Conservation (phyloP, 2,113 vertebrate species). For the Aphyosemion australe region DNA sequence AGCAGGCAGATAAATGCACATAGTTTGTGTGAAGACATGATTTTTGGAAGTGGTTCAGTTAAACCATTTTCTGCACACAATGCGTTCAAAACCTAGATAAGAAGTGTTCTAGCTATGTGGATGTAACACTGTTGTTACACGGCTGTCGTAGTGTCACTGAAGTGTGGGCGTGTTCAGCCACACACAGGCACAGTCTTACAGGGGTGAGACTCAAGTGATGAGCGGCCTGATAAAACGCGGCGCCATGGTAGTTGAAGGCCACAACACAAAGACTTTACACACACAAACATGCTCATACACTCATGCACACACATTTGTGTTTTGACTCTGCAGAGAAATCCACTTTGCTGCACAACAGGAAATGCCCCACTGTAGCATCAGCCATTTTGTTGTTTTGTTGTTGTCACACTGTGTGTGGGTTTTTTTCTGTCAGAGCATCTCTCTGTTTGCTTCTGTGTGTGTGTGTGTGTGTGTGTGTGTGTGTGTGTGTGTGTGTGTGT, state of each 20-base stretch:
- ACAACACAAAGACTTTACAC: too few relatives aligned
- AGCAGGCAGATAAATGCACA: too few relatives aligned
- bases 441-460: slow-evolving; percentile 16
- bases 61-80: too few relatives aligned
- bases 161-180: slow-evolving; percentile 37
- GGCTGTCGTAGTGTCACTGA: not conserved
- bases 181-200: slow-evolving; percentile 62
- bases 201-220: slow-evolving; percentile 84
- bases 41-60: too few relatives aligned
- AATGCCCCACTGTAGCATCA: slow-evolving; percentile 40
- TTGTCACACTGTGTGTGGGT: slow-evolving; percentile 39
- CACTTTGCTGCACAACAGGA: slow-evolving; percentile 56
- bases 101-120: not conserved
- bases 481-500: too few relatives aligned
- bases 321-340: slow-evolving; percentile 76
- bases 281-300: too few relatives aligned
- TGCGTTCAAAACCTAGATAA: too few relatives aligned
- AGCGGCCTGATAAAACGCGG: slow-evolving; percentile 81
- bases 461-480: too few relatives aligned
- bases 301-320: slow-evolving; percentile 59
- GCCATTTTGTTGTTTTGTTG: slow-evolving; percentile 51
- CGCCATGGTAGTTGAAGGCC: slow-evolving; percentile 75
- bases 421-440: slow-evolving; percentile 28
- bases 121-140: not conserved
- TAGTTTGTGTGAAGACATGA: too few relatives aligned